A percentile compares a stretch with the other conserved stretches of the same genome.
phyloP scores from a whole-genome alignment of 2,113 vertebrate genomes.

The Corvus cornix region DNA sequence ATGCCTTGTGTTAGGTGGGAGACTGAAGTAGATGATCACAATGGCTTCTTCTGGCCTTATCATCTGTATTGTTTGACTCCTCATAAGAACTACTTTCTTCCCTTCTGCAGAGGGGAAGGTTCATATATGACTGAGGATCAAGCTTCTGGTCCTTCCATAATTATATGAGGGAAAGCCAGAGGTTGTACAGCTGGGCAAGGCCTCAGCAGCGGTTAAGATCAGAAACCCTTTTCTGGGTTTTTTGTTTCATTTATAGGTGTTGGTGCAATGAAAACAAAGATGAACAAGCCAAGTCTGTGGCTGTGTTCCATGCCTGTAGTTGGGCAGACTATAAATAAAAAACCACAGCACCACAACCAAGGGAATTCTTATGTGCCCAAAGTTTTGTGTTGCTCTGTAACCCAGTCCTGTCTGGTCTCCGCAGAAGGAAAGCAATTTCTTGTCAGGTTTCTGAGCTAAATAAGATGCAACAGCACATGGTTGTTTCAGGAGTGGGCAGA shows the following conservation, averaged over 20 bases:
- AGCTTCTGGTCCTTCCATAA: background rate
- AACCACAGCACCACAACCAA: background rate
- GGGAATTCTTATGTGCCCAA: background rate
- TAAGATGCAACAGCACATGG: background rate
- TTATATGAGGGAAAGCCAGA: background rate
- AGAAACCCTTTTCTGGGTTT: background rate
- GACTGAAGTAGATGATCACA: background rate
- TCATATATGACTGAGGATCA: background rate
- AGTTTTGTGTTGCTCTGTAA: background rate
- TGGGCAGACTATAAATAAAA: conserved; percentile 5
- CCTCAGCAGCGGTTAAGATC: background rate
- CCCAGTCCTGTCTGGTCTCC: background rate
- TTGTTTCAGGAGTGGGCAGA: background rate
- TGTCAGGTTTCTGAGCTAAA: background rate
- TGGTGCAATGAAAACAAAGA: conserved; percentile 12
- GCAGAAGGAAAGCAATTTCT: background rate
- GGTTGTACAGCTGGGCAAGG: background rate
- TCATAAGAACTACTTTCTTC: background rate
- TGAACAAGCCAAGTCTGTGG: background rate
- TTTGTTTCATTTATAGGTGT: conserved; percentile 36
- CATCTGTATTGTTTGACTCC: background rate
- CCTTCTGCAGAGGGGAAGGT: background rate
- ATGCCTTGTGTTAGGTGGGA: background rate
- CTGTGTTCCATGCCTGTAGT: background rate
- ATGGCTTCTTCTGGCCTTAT: background rate